These are phyloP conservation scores for Sander lucioperca DNA, from an alignment of 2,113 vertebrate genomes.

Conservation along the genomic window DNA sequence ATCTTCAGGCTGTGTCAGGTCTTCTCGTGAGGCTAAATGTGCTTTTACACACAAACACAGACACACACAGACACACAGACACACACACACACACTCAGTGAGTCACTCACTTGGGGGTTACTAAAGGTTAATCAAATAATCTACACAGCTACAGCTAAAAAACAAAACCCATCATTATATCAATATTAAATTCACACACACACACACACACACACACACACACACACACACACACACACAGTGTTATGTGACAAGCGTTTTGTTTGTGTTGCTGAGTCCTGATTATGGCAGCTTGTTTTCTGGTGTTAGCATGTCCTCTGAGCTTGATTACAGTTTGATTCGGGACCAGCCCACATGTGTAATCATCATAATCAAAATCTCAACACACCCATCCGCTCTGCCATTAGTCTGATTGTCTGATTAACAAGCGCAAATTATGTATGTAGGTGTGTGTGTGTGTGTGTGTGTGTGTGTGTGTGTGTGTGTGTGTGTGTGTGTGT, in stretches of 20 bases:
- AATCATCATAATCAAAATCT: slow-evolving; percentile 70
- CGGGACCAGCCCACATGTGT: slow-evolving; percentile 39
- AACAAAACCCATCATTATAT: slow-evolving; percentile 5
- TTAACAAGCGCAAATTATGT: not conserved
- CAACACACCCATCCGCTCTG: slow-evolving; percentile 68
- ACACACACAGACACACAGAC: not conserved
- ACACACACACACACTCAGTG: not conserved
- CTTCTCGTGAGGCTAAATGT: not conserved
- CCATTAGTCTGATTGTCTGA: slow-evolving; percentile 66
- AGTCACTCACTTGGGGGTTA: not conserved
- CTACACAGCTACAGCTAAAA: not conserved
- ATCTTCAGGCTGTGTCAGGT: not conserved
- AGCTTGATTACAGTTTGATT: slow-evolving; percentile 70
- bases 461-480: not conserved
- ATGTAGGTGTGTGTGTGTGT: too few species aligned
- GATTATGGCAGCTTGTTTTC: slow-evolving; percentile 55
- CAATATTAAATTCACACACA: slow-evolving; percentile 2
- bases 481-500: not conserved
- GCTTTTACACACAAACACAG: not conserved
- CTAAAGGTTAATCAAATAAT: slow-evolving; percentile 7
- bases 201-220: not conserved
- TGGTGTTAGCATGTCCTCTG: slow-evolving; percentile 34
- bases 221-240: slow-evolving; percentile 8
- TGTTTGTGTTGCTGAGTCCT: slow-evolving; percentile 46
- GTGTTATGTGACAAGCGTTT: slow-evolving; percentile 10